A percentile compares a stretch with the other conserved stretches of the same genome.
Conservation (phyloP, 2,113 vertebrate genomes). For the Willisornis vidua region DNA sequence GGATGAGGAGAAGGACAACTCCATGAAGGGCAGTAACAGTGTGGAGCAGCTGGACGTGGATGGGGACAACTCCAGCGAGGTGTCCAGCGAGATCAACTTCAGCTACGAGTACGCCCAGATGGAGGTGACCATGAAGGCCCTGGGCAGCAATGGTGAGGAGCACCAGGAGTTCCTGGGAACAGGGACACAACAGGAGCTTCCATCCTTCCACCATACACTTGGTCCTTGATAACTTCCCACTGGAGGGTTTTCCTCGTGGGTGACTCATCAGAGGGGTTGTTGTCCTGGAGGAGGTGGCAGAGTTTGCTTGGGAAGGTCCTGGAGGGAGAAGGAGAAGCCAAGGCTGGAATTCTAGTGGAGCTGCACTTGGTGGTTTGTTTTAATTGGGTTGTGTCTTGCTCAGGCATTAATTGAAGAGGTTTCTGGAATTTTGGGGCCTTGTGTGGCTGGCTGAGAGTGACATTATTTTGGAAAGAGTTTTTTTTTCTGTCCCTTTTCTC, state of each 20-base stretch:
- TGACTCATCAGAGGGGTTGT: background rate
- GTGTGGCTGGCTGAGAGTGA: background rate
- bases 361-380: background rate
- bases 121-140: conserved; percentile 95
- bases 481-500: background rate
- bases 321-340: background rate
- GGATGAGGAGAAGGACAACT: conserved; percentile 72
- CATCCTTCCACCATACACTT: background rate
- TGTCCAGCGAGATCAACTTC: conserved; percentile 90
- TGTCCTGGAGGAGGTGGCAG: background rate
- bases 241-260: background rate
- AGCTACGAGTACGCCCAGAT: conserved; percentile 94
- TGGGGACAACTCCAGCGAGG: conserved; percentile 86
- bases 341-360: background rate
- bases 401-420: background rate
- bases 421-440: background rate
- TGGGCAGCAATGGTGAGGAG: conserved; percentile 86
- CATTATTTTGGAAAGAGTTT: background rate
- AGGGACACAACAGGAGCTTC: background rate
- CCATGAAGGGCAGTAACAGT: conserved; percentile 77
- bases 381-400: background rate
- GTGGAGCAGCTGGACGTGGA: conserved; percentile 87
- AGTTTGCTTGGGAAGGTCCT: background rate
- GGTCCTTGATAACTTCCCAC: background rate
- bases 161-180: background rate